Conservation (phyloP, 2,113 vertebrate species). For the Tupaia tana region DNA sequence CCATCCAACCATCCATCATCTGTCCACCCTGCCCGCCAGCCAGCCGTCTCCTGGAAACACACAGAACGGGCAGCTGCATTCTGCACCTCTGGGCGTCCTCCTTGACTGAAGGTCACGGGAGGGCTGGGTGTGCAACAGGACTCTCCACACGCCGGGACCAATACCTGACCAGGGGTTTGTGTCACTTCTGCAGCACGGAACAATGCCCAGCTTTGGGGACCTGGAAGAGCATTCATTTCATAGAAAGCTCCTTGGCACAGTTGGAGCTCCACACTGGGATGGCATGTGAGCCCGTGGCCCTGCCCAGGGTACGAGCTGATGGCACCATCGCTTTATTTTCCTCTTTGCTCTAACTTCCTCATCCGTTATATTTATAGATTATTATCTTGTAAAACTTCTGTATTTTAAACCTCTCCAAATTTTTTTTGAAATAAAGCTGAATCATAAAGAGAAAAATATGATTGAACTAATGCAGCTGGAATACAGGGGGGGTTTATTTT, state of each 20-base stretch:
- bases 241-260: not conserved
- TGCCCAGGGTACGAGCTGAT: not conserved
- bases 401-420: not conserved
- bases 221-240: not conserved
- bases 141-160: too few species aligned
- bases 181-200: too few species aligned
- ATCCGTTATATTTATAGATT: not conserved
- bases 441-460: not conserved
- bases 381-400: not conserved
- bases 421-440: constrained; percentile 34
- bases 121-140: not conserved
- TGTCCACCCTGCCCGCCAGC: not conserved
- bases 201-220: too few species aligned
- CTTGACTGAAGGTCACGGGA: not conserved
- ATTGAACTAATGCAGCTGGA: not conserved
- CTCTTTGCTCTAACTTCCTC: not conserved
- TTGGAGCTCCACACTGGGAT: not conserved
- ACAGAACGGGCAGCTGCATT: not conserved
- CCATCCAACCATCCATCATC: not conserved
- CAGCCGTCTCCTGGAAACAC: not conserved
- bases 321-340: not conserved
- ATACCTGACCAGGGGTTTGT: too few species aligned
- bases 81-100: not conserved
- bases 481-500: not conserved
- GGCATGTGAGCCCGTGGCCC: not conserved